phyloP scores from a whole-genome alignment of 2,797 vertebrate species.

The Arnoldichthys spilopterus region DNA sequence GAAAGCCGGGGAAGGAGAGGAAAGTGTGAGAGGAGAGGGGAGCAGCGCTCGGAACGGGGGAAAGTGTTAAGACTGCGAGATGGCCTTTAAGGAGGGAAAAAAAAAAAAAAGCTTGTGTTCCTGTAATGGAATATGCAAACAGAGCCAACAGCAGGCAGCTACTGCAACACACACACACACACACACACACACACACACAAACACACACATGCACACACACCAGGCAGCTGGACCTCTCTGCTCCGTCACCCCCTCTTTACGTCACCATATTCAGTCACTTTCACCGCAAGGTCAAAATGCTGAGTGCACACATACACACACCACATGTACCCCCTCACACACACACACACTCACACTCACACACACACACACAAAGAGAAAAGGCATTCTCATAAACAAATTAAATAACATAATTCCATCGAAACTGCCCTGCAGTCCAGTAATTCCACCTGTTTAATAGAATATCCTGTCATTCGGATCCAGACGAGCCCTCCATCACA shows the following conservation, averaged over 20 bases:
- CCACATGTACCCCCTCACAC: too few relatives aligned
- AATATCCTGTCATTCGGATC: conserved; percentile 22
- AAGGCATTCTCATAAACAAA: conserved; percentile 31
- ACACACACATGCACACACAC: conserved; percentile 4
- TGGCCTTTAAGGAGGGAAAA: background rate
- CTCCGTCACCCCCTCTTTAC: background rate
- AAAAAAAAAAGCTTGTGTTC: conserved; percentile 6
- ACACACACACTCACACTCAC: background rate
- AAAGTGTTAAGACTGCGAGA: background rate
- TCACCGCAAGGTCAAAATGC: conserved; percentile 7
- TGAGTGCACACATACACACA: conserved; percentile 16
- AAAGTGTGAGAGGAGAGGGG: background rate
- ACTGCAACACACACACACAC: conserved; percentile 23
- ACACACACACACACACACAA: conserved; percentile 11
- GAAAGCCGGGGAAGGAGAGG: conserved; percentile 13
- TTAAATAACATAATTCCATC: conserved; percentile 32
- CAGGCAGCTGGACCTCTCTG: conserved; percentile 13
- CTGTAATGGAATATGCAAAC: conserved; percentile 43
- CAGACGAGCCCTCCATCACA: conserved; percentile 15
- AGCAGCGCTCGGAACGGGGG: background rate
- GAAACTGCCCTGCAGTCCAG: conserved; percentile 21
- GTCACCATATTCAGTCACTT: conserved; percentile 10
- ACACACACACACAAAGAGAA: conserved; percentile 1
- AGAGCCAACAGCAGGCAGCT: background rate
- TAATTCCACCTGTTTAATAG: conserved; percentile 34